These are phyloP conservation scores for Tenthredo amoena DNA, from an alignment of 2,888 invertebrate genomes.

Conservation along the genomic window DNA sequence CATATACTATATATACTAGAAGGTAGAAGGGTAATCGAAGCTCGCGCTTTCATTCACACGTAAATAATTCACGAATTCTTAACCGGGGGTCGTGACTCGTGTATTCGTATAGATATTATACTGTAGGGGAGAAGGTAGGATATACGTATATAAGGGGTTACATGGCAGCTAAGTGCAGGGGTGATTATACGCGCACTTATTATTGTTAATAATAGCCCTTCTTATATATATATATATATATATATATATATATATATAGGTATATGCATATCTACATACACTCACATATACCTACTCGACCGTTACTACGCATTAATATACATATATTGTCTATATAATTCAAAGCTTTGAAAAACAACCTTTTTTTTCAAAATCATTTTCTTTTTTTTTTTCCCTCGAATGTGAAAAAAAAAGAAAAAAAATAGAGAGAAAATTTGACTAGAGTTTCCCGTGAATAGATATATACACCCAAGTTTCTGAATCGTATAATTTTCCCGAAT, in stretches of 20 bases:
- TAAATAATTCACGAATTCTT: constrained; percentile 33
- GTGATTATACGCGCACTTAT: constrained; percentile 9
- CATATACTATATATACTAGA: neutral
- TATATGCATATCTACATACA: neutral
- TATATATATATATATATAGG: neutral
- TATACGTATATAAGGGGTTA: neutral
- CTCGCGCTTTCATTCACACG: constrained; percentile 50
- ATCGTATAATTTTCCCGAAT: neutral
- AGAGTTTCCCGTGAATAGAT: no score
- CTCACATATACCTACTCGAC: no score
- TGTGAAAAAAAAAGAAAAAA: no score
- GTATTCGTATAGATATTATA: neutral
- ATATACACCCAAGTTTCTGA: neutral
- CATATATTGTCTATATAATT: no score
- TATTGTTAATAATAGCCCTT: neutral
- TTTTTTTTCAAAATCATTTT: no score
- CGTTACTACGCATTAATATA: no score
- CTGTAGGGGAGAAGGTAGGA: neutral
- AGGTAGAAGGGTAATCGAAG: constrained; percentile 39
- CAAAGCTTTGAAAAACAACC: no score
- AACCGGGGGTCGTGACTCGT: neutral
- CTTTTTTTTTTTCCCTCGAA: no score
- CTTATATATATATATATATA: neutral
- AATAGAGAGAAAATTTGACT: no score
- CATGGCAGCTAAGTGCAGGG: neutral